Conservation (phyloP, 2,888 invertebrate species). For the Rutpela maculata region DNA sequence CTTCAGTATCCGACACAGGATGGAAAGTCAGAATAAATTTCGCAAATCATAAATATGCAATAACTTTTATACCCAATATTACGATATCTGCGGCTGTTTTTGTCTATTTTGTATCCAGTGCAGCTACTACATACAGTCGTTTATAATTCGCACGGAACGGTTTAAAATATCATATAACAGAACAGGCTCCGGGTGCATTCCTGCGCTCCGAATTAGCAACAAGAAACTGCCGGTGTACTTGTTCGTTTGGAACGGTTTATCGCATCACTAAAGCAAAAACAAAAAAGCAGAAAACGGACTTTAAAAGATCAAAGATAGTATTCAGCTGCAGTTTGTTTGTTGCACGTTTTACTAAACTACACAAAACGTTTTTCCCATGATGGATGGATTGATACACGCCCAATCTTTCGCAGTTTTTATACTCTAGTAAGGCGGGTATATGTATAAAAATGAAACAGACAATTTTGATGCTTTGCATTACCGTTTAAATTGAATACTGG, state of each 20-base stretch:
- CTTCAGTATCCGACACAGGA: too few relatives aligned
- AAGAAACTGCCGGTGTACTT: not conserved
- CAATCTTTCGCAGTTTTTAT: not conserved
- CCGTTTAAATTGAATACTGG: too few relatives aligned
- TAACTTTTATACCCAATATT: too few relatives aligned
- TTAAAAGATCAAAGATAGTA: constrained; percentile 41
- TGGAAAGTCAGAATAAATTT: too few relatives aligned
- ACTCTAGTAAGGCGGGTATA: not conserved
- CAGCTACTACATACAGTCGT: too few relatives aligned
- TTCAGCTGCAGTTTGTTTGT: constrained; percentile 35
- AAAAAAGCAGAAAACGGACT: constrained; percentile 36
- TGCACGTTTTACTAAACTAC: constrained; percentile 36
- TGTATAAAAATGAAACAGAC: not conserved
- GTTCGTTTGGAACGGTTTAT: constrained; percentile 3
- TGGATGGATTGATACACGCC: not conserved
- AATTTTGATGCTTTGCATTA: too few relatives aligned
- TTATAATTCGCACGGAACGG: too few relatives aligned
- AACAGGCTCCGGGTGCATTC: not conserved
- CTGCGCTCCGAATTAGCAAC: not conserved
- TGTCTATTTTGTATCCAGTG: too few relatives aligned
- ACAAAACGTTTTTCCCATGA: constrained; percentile 21
- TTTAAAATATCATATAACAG: not conserved
- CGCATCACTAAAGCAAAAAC: constrained; percentile 22
- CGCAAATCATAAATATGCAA: too few relatives aligned
- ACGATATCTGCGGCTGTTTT: too few relatives aligned